Evolutionary conservation across 2,797 vertebrate species (phyloP), one percentile per base, ranked within the genome.

Genomic region (Philypnodon macrostomus): DNA sequence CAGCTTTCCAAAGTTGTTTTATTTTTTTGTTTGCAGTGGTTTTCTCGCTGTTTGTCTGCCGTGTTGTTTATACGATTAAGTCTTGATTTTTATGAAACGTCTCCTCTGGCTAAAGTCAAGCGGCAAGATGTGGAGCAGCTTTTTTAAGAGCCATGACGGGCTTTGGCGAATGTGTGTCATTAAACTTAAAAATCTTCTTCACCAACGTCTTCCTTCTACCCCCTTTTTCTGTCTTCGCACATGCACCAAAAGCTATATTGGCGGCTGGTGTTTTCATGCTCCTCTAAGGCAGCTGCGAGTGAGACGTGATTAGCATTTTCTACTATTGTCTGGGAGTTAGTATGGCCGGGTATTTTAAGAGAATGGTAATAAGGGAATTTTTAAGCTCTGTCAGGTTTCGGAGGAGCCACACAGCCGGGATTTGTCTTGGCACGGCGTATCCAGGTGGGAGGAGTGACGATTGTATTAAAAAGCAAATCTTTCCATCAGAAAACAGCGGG

Each of bases 391-490:
- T 81, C 74, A 74, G 79, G 78, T 81, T 87, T 75, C 63, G 70
- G 79, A 83, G 70, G 79, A 83, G 76, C 74, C 75, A 78, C 79
- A 82, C 86, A 84, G 85, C 77, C 85, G 85, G 80, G 89, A 86
- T 88, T 88, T 86, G 87, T 85, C 80, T 86, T 72, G 83, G 79
- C 74, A 61, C 68, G 73, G 79, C 83, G 73, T 63, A 76, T 85
- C 77, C 83, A 83, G 85, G 86, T 85, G 84, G 81, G 83, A 87
- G 75, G 79, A 86, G 73, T 80, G 83, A 86, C 75, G 77, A 86
- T 87, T 85, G 84, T 88, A 87, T 88, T 88, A 87, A 86, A 87
- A 86, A 85, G 85, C 82, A 87, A 88, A 89, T 88, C 82, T 88
- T 88, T 86, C 86, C 85, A 89, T 89, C 88, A 85, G 83, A 83